Evolutionary conservation across 2,888 invertebrate genomes (phyloP).

Genomic region (Meteorus colon): DNA sequence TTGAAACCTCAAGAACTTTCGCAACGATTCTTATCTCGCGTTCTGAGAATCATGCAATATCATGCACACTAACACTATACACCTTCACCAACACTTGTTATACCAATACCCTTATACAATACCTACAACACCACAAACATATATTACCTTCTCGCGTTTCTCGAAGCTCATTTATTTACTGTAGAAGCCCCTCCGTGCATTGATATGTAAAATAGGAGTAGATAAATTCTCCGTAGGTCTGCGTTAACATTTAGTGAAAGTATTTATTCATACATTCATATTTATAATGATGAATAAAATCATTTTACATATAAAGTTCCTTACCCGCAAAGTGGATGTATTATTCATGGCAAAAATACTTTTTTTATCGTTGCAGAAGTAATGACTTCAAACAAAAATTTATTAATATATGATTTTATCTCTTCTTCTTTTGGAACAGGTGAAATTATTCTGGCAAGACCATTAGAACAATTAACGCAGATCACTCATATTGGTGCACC

Average conservation of each 20-base stretch:
- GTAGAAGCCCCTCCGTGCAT: conserved; percentile 30
- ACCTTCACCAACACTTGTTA: not conserved
- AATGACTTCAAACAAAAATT: too few species aligned
- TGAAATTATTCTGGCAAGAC: conserved; percentile 81
- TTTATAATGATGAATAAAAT: conserved; percentile 49
- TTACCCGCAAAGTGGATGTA: conserved; percentile 33
- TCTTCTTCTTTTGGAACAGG: conserved; percentile 72
- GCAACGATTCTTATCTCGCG: conserved; percentile 63
- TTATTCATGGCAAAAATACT: conserved; percentile 42
- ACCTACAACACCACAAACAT: not conserved
- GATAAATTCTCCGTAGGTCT: not conserved
- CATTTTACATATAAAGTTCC: conserved; percentile 36
- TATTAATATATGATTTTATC: too few species aligned
- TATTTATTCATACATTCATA: conserved; percentile 43
- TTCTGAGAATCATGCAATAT: conserved; percentile 61
- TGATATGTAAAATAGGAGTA: conserved; percentile 50
- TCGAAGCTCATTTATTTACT: conserved; percentile 20
- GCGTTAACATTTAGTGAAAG: conserved; percentile 24
- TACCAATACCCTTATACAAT: conserved; percentile 11
- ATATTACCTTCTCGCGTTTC: conserved; percentile 2
- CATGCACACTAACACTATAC: conserved; percentile 11
- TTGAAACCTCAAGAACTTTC: conserved; percentile 49
- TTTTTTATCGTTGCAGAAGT: not conserved
- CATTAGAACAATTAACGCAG: conserved; percentile 85
- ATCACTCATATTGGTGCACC: conserved; percentile 89